phyloP scores from a whole-genome alignment of 2,888 invertebrate species.

The Eristalis arbustorum region DNA sequence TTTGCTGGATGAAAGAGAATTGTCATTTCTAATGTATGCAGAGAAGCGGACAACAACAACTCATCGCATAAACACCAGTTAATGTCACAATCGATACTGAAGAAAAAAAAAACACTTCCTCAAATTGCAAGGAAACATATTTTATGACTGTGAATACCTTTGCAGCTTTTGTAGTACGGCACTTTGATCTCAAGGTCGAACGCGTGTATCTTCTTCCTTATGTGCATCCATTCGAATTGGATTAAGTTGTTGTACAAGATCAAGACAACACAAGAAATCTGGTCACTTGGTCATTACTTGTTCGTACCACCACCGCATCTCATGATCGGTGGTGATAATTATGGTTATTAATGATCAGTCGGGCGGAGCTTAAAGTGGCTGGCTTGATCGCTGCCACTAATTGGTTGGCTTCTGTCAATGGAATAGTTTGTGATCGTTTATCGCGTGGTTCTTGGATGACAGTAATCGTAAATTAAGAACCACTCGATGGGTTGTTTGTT shows the following conservation, averaged over 20 bases:
- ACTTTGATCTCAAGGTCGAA: not conserved
- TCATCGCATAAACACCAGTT: not conserved
- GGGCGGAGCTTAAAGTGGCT: too few species aligned
- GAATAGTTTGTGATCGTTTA: not conserved
- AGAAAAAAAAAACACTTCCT: conserved; percentile 22
- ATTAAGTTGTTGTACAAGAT: not conserved
- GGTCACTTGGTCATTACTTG: not conserved
- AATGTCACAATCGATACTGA: not conserved
- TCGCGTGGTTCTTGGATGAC: not conserved
- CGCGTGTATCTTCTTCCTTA: not conserved
- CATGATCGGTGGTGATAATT: not conserved
- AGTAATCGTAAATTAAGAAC: not conserved
- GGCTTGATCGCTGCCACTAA: not conserved
- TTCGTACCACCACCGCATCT: not conserved
- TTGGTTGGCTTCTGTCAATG: not conserved
- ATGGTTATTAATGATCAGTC: not conserved
- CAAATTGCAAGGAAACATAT: conserved; percentile 13
- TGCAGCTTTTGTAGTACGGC: not conserved
- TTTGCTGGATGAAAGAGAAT: not conserved
- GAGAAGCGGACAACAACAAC: not conserved
- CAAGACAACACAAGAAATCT: not conserved
- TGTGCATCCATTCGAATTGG: not conserved
- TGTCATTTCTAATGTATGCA: conserved; percentile 17
- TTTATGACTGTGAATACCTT: not conserved
- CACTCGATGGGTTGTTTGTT: not conserved